Evolutionary conservation across 2,797 vertebrate species (phyloP).

Genomic region (Mormyrus proboscirostris): DNA sequence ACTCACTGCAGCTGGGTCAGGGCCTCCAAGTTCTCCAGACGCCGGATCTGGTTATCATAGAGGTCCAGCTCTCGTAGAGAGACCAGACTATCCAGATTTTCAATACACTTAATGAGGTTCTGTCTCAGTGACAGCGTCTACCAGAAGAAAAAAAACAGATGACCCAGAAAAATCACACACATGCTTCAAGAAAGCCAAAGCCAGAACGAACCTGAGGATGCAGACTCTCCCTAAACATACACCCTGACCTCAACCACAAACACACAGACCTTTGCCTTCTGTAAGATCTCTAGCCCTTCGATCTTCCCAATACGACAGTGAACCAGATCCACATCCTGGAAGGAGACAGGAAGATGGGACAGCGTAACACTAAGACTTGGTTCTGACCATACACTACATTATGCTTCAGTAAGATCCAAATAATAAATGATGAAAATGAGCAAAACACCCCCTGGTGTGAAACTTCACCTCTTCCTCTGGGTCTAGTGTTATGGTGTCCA

Average conservation of each 20-base stretch:
- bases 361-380: neutral
- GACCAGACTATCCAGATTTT: conserved; percentile 81
- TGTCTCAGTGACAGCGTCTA: conserved; percentile 93
- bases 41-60: conserved; percentile 95
- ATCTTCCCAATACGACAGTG: conserved; percentile 96
- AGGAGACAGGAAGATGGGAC: conserved; percentile 19
- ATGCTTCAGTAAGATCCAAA: neutral
- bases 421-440: neutral
- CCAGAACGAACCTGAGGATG: neutral
- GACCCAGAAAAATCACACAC: neutral
- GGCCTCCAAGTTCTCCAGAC: conserved; percentile 84
- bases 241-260: neutral
- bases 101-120: conserved; percentile 91
- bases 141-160: neutral
- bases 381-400: neutral
- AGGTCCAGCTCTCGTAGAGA: conserved; percentile 84
- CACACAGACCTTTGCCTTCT: conserved; percentile 80
- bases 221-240: neutral
- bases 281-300: conserved; percentile 91
- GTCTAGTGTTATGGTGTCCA: conserved; percentile 91
- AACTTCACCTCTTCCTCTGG: conserved; percentile 86
- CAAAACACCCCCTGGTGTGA: neutral
- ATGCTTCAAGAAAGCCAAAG: neutral
- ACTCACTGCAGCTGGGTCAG: conserved; percentile 89
- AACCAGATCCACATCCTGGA: conserved; percentile 92